Evolutionary conservation across 1,140 invertebrate genomes (phyloP), one percentile per base, ranked within the genome.

Genomic region (Branchinecta lindahli): DNA sequence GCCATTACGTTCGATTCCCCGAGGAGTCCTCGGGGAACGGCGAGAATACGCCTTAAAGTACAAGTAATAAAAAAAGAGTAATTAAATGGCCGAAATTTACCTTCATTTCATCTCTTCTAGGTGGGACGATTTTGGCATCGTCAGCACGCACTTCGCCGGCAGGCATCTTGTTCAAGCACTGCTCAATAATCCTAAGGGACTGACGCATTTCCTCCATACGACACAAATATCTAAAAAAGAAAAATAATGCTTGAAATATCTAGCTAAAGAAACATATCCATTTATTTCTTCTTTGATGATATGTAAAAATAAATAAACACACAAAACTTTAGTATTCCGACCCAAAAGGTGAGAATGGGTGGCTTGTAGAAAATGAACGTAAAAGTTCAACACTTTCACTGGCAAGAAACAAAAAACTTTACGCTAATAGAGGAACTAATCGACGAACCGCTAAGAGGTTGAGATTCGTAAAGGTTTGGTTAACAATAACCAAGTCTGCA

Each of bases 91-190:
- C 33, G 33, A 33, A 33, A 33, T 3, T 33, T 78, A 88, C 87
- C 83, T 97, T 97, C 94, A 97, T 97, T 83, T 96, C 95, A 46
- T 85, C 83, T 69, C 96, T 82, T n/a, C 84, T 87, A 15, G 96
- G 96, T 46, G 94, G 89, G 0, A 87, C 85, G 8, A 98, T 82
- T 81, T 99, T 99, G 52, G 89, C 86, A 79, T 99, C 96, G 79
- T 99, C 96, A 0, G 90, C 88, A 80, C 91, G 91, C 20, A 98
- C 83, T 81, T 98, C 94, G 3, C 96, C 96, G 10, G 85, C 73
- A 5, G 96, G 96, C 95, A 99, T 98, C 80, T 97, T 84, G 79
- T 99, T 98, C 18, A 99, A 79, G 78, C 95, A 98, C 77, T 99
- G 95, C 69, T 94, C 86, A 69, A 99, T 94, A 74, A 99, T 98